Conservation (phyloP, 1,140 invertebrate species). For the Pseudobourletiella spinata region DNA sequence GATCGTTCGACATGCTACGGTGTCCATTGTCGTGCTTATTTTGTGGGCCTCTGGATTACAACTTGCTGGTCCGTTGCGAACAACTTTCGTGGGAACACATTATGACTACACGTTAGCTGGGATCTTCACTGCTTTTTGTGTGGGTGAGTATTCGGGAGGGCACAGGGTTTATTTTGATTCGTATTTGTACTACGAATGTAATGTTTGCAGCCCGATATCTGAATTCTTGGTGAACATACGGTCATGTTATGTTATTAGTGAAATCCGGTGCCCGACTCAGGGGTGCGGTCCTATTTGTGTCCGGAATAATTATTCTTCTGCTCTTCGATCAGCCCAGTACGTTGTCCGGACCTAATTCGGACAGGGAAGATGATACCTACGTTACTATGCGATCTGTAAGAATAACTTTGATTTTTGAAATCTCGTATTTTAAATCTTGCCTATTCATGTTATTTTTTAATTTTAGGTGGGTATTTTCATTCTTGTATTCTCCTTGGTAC, state of each 20-base stretch:
- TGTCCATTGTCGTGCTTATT: conserved; percentile 9
- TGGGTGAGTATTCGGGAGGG: conserved; percentile 15
- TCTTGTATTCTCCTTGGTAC: conserved; percentile 2
- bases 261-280: conserved; percentile 25
- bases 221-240: neutral
- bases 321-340: conserved; percentile 19
- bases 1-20: conserved; percentile 22
- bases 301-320: conserved; percentile 19
- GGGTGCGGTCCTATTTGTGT: conserved; percentile 23
- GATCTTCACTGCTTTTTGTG: conserved; percentile 23
- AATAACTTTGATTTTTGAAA: neutral
- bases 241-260: conserved; percentile 7
- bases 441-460: neutral
- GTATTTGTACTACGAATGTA: neutral
- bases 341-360: neutral
- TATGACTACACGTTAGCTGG: conserved; percentile 28
- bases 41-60: conserved; percentile 26
- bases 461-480: conserved; percentile 20
- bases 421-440: neutral
- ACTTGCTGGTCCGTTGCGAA: conserved; percentile 22
- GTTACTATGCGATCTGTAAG: conserved; percentile 20
- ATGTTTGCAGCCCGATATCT: neutral
- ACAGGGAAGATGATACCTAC: conserved; percentile 8
- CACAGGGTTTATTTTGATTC: neutral
- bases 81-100: conserved; percentile 22